Evolutionary conservation across 2,888 invertebrate species (phyloP).

Genomic region (Erynnis tages): DNA sequence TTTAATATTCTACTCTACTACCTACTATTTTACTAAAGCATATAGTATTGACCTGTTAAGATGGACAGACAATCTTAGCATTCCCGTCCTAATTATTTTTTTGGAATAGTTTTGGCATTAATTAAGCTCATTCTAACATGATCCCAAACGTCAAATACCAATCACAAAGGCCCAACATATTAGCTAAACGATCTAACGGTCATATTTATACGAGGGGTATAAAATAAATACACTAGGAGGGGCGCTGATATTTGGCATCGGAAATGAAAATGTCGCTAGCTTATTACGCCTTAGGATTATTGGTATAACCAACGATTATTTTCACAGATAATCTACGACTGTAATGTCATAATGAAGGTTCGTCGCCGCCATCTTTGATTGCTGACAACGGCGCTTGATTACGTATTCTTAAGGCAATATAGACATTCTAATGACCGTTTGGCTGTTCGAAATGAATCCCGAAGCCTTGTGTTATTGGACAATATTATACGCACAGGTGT

Average conservation of each 20-base stretch:
- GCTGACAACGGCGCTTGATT: slow-evolving; percentile 30
- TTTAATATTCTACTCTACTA: too few relatives aligned
- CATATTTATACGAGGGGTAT: slow-evolving; percentile 59
- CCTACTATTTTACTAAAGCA: too few relatives aligned
- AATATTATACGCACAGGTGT: slow-evolving; percentile 15
- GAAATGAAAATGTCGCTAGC: slow-evolving; percentile 78
- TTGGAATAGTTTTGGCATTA: too few relatives aligned
- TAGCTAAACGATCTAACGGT: slow-evolving; percentile 47
- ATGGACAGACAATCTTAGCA: too few relatives aligned
- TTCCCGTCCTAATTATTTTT: too few relatives aligned
- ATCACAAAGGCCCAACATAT: slow-evolving; percentile 31
- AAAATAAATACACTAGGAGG: slow-evolving; percentile 52
- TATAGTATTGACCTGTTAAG: too few relatives aligned
- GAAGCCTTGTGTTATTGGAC: slow-evolving; percentile 20
- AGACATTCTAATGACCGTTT: slow-evolving; percentile 31
- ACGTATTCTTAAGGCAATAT: slow-evolving; percentile 31
- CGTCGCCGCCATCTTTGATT: slow-evolving; percentile 39
- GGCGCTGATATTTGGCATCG: slow-evolving; percentile 65
- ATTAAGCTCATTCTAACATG: not conserved
- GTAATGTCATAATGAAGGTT: slow-evolving; percentile 34
- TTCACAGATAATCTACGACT: slow-evolving; percentile 42
- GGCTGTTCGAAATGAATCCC: slow-evolving; percentile 14
- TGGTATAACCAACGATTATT: slow-evolving; percentile 59
- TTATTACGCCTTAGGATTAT: slow-evolving; percentile 70
- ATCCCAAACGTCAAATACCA: slow-evolving; percentile 18